These are phyloP conservation scores for Dryococelus australis DNA, from an alignment of 2,888 invertebrate genomes.

Conservation along the genomic window DNA sequence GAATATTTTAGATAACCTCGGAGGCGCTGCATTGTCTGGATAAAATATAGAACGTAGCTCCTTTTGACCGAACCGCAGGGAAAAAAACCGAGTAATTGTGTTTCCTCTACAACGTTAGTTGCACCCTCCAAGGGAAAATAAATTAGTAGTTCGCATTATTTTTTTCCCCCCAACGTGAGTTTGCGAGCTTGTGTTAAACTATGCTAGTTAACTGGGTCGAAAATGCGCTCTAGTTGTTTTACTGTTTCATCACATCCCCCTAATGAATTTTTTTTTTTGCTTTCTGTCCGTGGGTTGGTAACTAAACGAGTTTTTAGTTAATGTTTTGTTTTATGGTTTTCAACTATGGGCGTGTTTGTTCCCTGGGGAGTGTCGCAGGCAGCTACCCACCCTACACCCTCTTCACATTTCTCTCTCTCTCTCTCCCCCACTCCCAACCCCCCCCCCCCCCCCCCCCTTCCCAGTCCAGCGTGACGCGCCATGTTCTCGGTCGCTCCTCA, in stretches of 20 bases:
- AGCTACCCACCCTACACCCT: background rate
- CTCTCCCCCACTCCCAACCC: background rate
- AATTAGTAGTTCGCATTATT: no score
- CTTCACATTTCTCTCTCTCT: background rate
- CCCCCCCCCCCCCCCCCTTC: background rate
- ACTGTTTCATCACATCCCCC: background rate
- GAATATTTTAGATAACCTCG: no score
- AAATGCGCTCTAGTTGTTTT: background rate
- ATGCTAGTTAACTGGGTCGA: background rate
- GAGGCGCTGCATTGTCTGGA: no score
- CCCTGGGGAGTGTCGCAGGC: background rate
- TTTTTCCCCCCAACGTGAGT: background rate
- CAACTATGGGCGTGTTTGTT: background rate
- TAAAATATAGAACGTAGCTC: no score
- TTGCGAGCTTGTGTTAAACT: background rate
- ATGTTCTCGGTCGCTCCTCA: background rate
- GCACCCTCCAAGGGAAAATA: no score
- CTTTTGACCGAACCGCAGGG: no score
- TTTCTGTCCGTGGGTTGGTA: background rate
- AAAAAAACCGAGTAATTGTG: no score
- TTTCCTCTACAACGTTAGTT: no score
- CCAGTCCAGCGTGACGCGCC: no score
- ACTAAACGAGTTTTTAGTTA: background rate
- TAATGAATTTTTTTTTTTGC: no score
- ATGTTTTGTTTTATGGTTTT: background rate